These are phyloP conservation scores for Chlorodrepanis virens DNA, from an alignment of 2,113 vertebrate species.

Conservation along the genomic window DNA sequence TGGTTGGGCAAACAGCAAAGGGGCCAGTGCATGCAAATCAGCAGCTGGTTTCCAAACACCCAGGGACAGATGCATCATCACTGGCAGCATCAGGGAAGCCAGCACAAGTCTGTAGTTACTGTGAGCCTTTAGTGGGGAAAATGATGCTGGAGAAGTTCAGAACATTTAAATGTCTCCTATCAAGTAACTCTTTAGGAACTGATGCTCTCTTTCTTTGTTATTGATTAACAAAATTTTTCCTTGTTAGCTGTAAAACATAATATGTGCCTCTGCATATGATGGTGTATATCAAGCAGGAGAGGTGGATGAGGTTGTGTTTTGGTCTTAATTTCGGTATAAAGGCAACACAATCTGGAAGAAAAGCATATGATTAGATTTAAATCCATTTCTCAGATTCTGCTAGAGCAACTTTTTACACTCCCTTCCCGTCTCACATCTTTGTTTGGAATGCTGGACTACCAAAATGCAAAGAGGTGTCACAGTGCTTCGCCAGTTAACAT, in stretches of 20 bases:
- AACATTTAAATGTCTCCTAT: not conserved
- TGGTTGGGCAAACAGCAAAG: constrained; percentile 12
- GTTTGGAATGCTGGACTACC: not conserved
- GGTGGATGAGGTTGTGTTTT: not conserved
- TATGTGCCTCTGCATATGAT: not conserved
- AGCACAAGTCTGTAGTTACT: not conserved
- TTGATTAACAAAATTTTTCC: not conserved
- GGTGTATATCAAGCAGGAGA: not conserved
- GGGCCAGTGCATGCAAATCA: not conserved
- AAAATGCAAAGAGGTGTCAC: not conserved
- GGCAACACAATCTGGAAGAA: not conserved
- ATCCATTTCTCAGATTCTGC: not conserved
- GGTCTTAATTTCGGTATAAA: not conserved
- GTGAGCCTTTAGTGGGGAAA: not conserved
- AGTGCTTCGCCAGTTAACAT: not conserved
- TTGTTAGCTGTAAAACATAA: not conserved
- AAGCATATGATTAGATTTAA: not conserved
- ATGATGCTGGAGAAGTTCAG: not conserved
- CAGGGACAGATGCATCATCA: not conserved
- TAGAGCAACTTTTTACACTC: not conserved
- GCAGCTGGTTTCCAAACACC: constrained; percentile 17
- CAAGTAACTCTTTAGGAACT: not conserved
- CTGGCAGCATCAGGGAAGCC: not conserved
- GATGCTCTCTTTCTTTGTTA: not conserved
- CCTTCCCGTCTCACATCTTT: not conserved